Evolutionary conservation across 2,797 vertebrate species (phyloP).

Genomic region (Diplodus puntazzo): DNA sequence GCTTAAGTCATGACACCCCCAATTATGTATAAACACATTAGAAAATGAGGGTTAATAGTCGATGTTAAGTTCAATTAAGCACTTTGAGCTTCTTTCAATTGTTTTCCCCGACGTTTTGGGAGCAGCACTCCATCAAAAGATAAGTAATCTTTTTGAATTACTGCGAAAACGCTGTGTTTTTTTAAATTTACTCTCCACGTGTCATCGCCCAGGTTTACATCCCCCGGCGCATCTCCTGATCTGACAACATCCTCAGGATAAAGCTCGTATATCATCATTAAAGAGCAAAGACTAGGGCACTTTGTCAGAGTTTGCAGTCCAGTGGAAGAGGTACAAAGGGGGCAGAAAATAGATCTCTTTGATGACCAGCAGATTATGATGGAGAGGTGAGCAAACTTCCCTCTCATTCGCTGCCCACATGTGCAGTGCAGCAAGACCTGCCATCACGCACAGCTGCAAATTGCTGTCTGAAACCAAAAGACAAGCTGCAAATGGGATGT

Average conservation of each 20-base stretch:
- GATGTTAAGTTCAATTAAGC: constrained; percentile 48
- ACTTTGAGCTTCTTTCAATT: constrained; percentile 32
- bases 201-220: constrained; percentile 55
- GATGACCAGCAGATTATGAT: constrained; percentile 74
- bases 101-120: constrained; percentile 31
- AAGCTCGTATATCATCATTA: constrained; percentile 77
- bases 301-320: constrained; percentile 70
- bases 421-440: constrained; percentile 43
- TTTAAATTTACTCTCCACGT: constrained; percentile 49
- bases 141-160: constrained; percentile 52
- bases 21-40: constrained; percentile 61
- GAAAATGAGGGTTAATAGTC: constrained; percentile 59
- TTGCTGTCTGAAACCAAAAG: constrained; percentile 63
- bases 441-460: constrained; percentile 45
- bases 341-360: constrained; percentile 68
- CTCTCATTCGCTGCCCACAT: constrained; percentile 55
- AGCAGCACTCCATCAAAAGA: constrained; percentile 43
- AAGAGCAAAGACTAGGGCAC: constrained; percentile 47
- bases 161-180: constrained; percentile 10
- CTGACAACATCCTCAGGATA: constrained; percentile 69
- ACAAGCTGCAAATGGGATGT: constrained; percentile 58
- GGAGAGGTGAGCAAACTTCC: constrained; percentile 70
- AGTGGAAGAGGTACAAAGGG: constrained; percentile 60
- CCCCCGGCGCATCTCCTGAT: constrained; percentile 48
- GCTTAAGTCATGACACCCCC: constrained; percentile 35